Conservation (phyloP, 2,113 vertebrate genomes). For the Patagioenas fasciata region DNA sequence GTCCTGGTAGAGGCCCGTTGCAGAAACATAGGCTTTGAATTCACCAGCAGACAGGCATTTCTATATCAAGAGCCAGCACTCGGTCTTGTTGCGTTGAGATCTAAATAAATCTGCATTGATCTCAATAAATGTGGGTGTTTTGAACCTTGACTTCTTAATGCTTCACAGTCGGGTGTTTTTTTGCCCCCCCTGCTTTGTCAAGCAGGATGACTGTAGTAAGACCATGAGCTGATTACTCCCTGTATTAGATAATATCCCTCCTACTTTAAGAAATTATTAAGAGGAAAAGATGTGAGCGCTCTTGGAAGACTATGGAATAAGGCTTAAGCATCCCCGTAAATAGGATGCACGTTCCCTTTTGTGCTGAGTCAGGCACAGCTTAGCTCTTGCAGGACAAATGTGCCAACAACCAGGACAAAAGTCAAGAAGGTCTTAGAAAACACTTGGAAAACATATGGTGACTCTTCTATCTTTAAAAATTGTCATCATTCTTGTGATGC, state of each 20-base stretch:
- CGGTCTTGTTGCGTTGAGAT: neutral
- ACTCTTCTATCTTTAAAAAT: neutral
- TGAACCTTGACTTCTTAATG: constrained; percentile 43
- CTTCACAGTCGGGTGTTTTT: neutral
- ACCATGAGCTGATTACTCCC: constrained; percentile 30
- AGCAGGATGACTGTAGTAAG: constrained; percentile 21
- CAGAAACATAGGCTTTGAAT: neutral
- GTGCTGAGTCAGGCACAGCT: neutral
- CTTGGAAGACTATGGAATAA: constrained; percentile 17
- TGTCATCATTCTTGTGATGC: neutral
- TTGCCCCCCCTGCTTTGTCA: neutral
- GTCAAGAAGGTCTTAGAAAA: neutral
- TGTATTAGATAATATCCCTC: constrained; percentile 44
- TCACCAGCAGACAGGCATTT: neutral
- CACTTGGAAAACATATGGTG: neutral
- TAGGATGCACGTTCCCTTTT: neutral
- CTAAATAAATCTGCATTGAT: neutral
- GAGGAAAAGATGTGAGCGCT: neutral
- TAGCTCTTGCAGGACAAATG: neutral
- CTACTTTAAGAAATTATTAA: too few species aligned
- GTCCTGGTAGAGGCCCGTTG: neutral
- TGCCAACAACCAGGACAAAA: neutral
- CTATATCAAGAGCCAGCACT: neutral
- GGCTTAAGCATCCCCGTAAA: neutral
- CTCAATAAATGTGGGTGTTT: neutral